Percentiles rank a stretch among this genome's conserved stretches.
phyloP scores from a whole-genome alignment of 2,113 vertebrate species.

The Pimephales promelas region DNA sequence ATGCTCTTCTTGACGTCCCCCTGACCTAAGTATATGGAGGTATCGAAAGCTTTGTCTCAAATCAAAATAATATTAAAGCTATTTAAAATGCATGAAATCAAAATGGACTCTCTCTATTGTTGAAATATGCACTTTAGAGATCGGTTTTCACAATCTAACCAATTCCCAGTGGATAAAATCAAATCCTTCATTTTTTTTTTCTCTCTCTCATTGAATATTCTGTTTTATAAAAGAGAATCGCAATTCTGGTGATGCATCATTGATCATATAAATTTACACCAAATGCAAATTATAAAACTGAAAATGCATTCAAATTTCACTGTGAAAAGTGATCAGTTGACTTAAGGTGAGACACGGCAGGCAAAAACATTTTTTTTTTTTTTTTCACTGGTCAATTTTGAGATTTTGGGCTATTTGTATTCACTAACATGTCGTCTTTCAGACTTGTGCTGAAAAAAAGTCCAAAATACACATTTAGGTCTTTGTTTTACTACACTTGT shows the following conservation, averaged over 20 bases:
- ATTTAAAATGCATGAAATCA: neutral
- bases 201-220: neutral
- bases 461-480: too few relatives aligned
- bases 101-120: neutral
- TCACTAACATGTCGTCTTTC: too few relatives aligned
- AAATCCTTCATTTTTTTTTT: neutral
- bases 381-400: too few relatives aligned
- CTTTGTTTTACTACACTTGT: too few relatives aligned
- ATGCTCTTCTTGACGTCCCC: slow-evolving; percentile 40
- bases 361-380: too few relatives aligned
- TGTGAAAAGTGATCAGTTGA: too few relatives aligned
- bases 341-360: too few relatives aligned
- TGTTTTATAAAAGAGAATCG: neutral
- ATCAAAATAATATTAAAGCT: neutral
- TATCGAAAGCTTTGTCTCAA: neutral
- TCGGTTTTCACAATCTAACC: neutral
- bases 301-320: neutral
- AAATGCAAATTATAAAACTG: neutral
- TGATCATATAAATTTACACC: neutral
- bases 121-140: neutral
- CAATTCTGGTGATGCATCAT: neutral
- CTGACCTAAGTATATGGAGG: neutral
- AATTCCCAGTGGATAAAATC: neutral
- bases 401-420: too few relatives aligned
- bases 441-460: too few relatives aligned